Evolutionary conservation across 2,888 invertebrate species (phyloP).

Genomic region (Chaetogeoica ovagalla): DNA sequence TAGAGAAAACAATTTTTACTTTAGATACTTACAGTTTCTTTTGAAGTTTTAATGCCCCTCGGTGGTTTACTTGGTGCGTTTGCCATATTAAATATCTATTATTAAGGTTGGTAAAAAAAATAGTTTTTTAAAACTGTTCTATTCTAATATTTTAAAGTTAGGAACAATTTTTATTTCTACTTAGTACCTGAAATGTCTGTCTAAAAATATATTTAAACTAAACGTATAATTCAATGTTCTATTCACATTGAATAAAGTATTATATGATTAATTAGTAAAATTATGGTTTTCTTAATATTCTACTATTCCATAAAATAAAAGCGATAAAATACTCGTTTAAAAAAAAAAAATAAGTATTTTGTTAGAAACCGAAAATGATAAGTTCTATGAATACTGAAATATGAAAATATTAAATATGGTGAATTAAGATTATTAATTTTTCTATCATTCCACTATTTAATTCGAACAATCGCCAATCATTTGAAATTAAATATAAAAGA

Average conservation of each 20-base stretch:
- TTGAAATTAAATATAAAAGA: too few species aligned
- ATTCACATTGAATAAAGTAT: background rate
- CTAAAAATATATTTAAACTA: background rate
- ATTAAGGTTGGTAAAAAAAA: background rate
- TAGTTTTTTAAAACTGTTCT: background rate
- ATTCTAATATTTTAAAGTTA: background rate
- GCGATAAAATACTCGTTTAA: too few species aligned
- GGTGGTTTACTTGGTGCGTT: constrained; percentile 81
- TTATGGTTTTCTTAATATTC: too few species aligned
- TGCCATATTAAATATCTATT: constrained; percentile 21
- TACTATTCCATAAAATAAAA: too few species aligned
- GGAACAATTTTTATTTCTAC: background rate
- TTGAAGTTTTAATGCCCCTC: constrained; percentile 80
- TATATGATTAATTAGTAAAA: too few species aligned
- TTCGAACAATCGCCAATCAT: too few species aligned
- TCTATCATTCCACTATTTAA: too few species aligned
- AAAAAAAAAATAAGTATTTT: too few species aligned
- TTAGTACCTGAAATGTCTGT: background rate
- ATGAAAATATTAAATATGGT: too few species aligned
- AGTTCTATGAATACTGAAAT: too few species aligned
- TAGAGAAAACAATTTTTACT: constrained; percentile 39
- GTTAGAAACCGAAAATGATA: too few species aligned
- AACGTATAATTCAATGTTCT: background rate
- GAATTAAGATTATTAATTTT: too few species aligned
- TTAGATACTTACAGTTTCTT: constrained; percentile 74